Evolutionary conservation across 2,113 vertebrate genomes (phyloP), one percentile per base, ranked within the genome.

Genomic region (Petromus typicus): DNA sequence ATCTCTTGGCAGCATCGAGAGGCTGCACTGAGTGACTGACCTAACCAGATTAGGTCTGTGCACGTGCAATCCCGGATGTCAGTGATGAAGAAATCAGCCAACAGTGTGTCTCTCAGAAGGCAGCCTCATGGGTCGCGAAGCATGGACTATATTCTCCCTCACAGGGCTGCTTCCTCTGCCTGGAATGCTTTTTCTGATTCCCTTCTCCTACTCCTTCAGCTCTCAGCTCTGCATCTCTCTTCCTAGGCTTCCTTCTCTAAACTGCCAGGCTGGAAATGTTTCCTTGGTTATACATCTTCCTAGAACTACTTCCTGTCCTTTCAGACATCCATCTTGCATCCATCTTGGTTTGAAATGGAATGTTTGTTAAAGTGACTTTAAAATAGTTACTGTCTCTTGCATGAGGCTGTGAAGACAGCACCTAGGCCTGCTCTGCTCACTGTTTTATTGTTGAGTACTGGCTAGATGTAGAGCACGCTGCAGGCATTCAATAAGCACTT

Each of bases 111-210:
- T 30, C 63, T 61, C 51, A 63, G 76, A n/a, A 79, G 14, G 51
- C 12, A 7, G 12, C 12, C 1, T 4, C n/a, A 0, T 17, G 10
- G n/a, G 22, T 30, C 48, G 40, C 0, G 7, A 17, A 2, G 25
- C 6, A 23, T 0, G 40, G 17, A n/a, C 64, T 37, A 22, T 7
- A 25, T n/a, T 13, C 14, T 40, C 40, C 13, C 4, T 23, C 20
- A 0, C 18, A 3, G 18, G 25, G 43, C 22, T 10, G 3, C 34
- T 73, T 40, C 78, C 40, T 93, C 1, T 0, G n/a, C n/a, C 87
- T 43, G 13, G 57, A 43, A 45, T 0, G 0, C 22, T 78, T 51
- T 22, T 69, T 59, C 10, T 3, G 3, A n/a, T 34, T 75, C 40
- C 84, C 8, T 69, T n/a, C 25, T 45, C 23, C 7, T 4, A 13